Percentiles rank a stretch among this genome's conserved stretches.
Evolutionary conservation across 2,113 vertebrate genomes (phyloP).

Genomic region (Dissostichus mawsoni): DNA sequence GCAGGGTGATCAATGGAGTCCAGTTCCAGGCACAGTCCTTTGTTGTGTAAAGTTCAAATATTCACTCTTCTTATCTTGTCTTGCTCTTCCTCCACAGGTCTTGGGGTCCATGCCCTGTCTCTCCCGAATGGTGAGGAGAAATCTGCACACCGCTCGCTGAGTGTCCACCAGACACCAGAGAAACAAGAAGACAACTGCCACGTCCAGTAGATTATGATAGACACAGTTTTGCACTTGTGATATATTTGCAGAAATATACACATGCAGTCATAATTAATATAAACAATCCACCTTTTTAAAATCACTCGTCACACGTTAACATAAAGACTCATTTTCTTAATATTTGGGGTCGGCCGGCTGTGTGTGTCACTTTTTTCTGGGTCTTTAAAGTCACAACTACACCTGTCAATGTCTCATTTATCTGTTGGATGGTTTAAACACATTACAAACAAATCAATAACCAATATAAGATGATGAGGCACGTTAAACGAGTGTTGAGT

Average conservation of each 20-base stretch:
- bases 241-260: slow-evolving; percentile 15
- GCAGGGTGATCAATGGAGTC: not conserved
- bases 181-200: slow-evolving; percentile 85
- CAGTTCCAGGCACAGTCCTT: too few species aligned
- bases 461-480: not conserved
- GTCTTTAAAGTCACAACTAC: not conserved
- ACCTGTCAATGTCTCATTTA: not conserved
- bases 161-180: slow-evolving; percentile 52
- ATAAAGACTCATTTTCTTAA: not conserved
- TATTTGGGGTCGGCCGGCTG: not conserved
- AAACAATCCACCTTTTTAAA: not conserved
- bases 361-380: not conserved
- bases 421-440: too few species aligned
- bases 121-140: slow-evolving; percentile 15
- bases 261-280: not conserved
- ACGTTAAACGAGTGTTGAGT: not conserved
- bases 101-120: slow-evolving; percentile 37
- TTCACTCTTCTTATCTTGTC: not conserved
- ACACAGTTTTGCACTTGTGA: not conserved
- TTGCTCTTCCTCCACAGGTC: slow-evolving; percentile 36
- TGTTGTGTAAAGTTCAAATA: not conserved
- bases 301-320: not conserved
- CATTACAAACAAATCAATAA: not conserved
- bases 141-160: slow-evolving; percentile 20
- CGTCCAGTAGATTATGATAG: slow-evolving; percentile 83